A percentile compares a stretch with the other conserved stretches of the same genome.
phyloP scores from a whole-genome alignment of 1,140 invertebrate genomes.

The Ceratina australensis region DNA sequence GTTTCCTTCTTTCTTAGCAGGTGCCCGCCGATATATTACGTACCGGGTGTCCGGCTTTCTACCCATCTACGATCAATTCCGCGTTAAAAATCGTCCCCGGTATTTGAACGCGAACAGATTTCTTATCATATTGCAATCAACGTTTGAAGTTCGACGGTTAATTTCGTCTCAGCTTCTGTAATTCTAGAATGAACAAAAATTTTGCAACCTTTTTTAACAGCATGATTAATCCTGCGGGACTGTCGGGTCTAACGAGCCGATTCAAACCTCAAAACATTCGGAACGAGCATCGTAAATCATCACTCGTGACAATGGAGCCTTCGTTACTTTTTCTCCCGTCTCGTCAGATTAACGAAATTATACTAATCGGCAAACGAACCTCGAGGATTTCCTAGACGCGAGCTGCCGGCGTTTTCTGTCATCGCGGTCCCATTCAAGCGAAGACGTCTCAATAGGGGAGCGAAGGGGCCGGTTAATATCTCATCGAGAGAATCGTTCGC shows the following conservation, averaged over 20 bases:
- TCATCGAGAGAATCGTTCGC: slow-evolving; percentile 20
- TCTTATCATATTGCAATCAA: no score
- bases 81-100: slow-evolving; percentile 8
- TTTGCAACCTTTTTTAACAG: neutral
- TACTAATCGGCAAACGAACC: neutral
- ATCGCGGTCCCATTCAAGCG: neutral
- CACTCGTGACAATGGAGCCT: neutral
- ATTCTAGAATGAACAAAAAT: no score
- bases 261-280: neutral
- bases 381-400: neutral
- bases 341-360: neutral
- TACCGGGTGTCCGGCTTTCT: slow-evolving; percentile 64
- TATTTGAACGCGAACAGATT: neutral
- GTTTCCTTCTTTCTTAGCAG: slow-evolving; percentile 68
- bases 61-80: slow-evolving; percentile 25
- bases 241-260: neutral
- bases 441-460: slow-evolving; percentile 1
- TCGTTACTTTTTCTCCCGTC: neutral
- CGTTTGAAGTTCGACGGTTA: no score
- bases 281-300: slow-evolving; percentile 7
- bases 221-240: neutral
- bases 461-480: slow-evolving; percentile 10
- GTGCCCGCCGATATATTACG: slow-evolving; percentile 64
- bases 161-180: neutral
- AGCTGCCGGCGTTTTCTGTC: neutral